Percentiles rank a stretch among this genome's conserved stretches.
Conservation (phyloP, 1,140 invertebrate genomes). For the Magallana ariakensis region DNA sequence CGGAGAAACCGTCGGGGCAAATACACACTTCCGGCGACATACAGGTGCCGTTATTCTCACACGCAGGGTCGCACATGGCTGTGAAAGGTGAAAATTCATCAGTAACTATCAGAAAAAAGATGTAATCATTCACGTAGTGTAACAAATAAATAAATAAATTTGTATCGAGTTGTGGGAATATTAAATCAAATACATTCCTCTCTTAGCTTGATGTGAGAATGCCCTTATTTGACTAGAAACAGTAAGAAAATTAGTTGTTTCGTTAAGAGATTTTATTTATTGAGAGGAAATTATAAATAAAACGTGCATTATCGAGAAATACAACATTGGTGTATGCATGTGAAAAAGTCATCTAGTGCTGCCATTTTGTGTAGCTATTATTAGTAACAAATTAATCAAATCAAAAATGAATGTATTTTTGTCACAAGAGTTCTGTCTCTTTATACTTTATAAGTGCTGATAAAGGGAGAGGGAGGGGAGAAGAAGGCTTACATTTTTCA, state of each 20-base stretch:
- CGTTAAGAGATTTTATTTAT: too few species aligned
- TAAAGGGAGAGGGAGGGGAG: neutral
- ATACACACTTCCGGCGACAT: conserved; percentile 73
- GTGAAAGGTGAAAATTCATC: conserved; percentile 48
- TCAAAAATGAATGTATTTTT: neutral
- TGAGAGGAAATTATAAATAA: too few species aligned
- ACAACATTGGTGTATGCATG: too few species aligned
- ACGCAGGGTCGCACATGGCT: conserved; percentile 74
- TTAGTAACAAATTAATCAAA: too few species aligned
- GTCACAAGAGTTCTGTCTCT: neutral
- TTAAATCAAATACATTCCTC: too few species aligned
- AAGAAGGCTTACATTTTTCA: conserved; percentile 71
- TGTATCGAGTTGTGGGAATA: too few species aligned
- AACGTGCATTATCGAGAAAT: too few species aligned
- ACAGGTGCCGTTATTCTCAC: conserved; percentile 76
- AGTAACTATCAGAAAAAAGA: neutral
- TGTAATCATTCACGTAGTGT: neutral
- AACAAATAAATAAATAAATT: neutral
- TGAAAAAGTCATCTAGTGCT: too few species aligned
- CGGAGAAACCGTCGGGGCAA: conserved; percentile 71
- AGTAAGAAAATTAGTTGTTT: too few species aligned
- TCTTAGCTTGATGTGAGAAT: too few species aligned
- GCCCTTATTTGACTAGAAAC: too few species aligned
- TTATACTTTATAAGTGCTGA: neutral
- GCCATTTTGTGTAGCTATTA: too few species aligned